These are phyloP conservation scores for Lethocerus indicus DNA, from an alignment of 1,140 invertebrate genomes.

Conservation along the genomic window DNA sequence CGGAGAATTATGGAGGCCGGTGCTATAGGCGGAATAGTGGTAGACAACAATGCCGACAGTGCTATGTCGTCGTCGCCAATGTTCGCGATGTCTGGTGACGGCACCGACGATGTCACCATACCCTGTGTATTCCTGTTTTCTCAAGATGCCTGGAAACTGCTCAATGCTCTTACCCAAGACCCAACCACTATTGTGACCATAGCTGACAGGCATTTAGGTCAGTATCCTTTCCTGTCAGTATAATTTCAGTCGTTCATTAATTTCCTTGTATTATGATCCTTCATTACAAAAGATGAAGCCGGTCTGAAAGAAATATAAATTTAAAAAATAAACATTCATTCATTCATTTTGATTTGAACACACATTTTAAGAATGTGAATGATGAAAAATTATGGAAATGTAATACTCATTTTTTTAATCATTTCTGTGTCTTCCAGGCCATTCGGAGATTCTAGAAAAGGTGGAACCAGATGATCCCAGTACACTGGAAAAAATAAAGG, in stretches of 20 bases:
- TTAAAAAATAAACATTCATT: neutral
- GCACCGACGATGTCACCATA: conserved; percentile 70
- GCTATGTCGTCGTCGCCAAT: conserved; percentile 54
- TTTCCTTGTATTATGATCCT: neutral
- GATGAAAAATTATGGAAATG: neutral
- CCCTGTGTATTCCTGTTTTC: conserved; percentile 82
- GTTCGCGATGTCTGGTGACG: conserved; percentile 94
- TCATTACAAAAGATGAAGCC: neutral
- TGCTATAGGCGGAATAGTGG: conserved; percentile 67
- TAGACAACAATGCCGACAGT: conserved; percentile 68
- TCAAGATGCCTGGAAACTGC: conserved; percentile 50
- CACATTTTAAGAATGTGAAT: neutral
- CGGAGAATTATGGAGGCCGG: conserved; percentile 66
- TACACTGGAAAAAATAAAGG: conserved; percentile 8
- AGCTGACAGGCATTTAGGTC: conserved; percentile 19
- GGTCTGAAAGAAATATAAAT: neutral
- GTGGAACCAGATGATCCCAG: neutral
- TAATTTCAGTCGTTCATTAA: neutral
- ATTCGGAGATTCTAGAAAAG: neutral
- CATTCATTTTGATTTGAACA: neutral
- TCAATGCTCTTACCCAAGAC: conserved; percentile 33
- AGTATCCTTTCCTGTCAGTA: neutral
- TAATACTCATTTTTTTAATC: neutral
- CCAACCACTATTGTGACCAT: conserved; percentile 32
- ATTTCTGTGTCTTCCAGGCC: neutral